Conservation (phyloP, 1,140 invertebrate genomes). For the Zaprionus vittiger region DNA sequence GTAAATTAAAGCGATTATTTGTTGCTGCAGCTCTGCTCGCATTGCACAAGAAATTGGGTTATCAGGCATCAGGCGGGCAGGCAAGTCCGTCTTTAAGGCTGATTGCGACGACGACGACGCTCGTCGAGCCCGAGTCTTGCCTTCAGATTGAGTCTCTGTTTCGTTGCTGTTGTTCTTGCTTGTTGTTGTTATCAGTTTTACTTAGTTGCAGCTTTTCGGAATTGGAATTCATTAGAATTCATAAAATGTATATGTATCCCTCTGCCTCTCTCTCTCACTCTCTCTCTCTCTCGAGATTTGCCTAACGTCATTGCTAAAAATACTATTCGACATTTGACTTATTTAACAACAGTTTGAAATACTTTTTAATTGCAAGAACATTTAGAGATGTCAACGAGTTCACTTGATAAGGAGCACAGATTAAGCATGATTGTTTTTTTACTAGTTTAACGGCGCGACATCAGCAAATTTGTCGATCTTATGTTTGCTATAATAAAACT, state of each 20-base stretch:
- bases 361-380: constrained; percentile 41
- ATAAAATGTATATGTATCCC: constrained; percentile 39
- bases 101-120: neutral
- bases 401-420: neutral
- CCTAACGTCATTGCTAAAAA: constrained; percentile 71
- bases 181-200: constrained; percentile 70
- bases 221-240: constrained; percentile 73
- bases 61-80: constrained; percentile 62
- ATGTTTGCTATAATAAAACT: neutral
- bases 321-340: constrained; percentile 31
- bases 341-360: constrained; percentile 30
- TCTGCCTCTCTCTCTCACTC: neutral
- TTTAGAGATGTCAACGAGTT: constrained; percentile 38
- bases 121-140: constrained; percentile 30
- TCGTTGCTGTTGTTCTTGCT: constrained; percentile 54
- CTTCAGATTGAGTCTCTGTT: constrained; percentile 43
- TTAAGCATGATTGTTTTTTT: constrained; percentile 3
- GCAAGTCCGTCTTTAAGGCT: constrained; percentile 21
- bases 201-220: constrained; percentile 55
- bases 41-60: constrained; percentile 72
- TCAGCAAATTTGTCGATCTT: constrained; percentile 1
- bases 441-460: neutral
- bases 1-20: constrained; percentile 80
- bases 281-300: constrained; percentile 9
- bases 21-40: constrained; percentile 49